Percentiles rank a stretch among this genome's conserved stretches.
Evolutionary conservation across 2,888 invertebrate genomes (phyloP).

Genomic region (Aelia acuminata): DNA sequence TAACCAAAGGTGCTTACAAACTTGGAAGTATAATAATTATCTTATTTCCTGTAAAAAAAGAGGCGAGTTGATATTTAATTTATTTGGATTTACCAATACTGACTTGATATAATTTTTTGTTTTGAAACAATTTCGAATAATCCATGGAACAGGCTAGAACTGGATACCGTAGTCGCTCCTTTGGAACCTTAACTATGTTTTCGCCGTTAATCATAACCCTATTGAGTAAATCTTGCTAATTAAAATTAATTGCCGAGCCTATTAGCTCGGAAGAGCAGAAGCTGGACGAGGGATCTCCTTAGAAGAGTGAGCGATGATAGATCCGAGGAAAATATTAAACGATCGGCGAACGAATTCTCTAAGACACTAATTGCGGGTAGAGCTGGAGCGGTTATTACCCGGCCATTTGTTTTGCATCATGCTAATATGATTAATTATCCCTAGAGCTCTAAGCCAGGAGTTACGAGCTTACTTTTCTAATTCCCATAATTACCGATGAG

Average conservation of each 20-base stretch:
- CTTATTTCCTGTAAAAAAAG: no score
- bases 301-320: background rate
- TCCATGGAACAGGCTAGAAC: no score
- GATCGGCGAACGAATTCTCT: constrained; percentile 20
- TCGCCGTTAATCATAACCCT: background rate
- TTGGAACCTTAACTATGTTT: background rate
- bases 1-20: no score
- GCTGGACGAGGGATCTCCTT: background rate
- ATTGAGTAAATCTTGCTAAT: background rate
- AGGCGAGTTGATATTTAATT: no score
- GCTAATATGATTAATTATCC: constrained; percentile 58
- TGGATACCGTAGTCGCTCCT: background rate
- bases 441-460: background rate
- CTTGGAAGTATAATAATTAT: no score
- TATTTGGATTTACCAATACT: no score
- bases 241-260: background rate
- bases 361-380: constrained; percentile 41
- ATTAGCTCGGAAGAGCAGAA: background rate
- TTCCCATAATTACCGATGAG: constrained; percentile 53
- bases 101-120: no score
- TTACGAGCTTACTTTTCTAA: constrained; percentile 58
- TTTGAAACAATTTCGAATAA: no score
- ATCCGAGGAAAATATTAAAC: background rate
- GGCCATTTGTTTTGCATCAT: constrained; percentile 56
- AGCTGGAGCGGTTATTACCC: constrained; percentile 44